These are phyloP conservation scores for Peromyscus aztecus DNA, from an alignment of 2,797 vertebrate genomes.

Conservation along the genomic window DNA sequence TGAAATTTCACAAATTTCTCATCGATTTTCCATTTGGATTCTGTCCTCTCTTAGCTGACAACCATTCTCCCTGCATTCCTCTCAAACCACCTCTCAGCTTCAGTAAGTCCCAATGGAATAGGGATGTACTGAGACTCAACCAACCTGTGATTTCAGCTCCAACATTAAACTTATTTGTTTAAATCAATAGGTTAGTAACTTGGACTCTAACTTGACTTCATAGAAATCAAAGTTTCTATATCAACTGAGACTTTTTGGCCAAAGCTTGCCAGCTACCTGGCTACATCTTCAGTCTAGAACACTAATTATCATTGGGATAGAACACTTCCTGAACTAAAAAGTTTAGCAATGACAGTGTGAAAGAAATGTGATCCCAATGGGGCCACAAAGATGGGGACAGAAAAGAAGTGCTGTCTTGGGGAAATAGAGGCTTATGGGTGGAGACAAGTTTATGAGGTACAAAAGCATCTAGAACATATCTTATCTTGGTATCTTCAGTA, in stretches of 20 bases:
- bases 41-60: neutral
- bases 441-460: neutral
- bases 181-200: neutral
- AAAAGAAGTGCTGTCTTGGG: neutral
- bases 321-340: neutral
- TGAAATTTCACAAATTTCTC: neutral
- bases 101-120: neutral
- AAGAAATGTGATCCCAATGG: neutral
- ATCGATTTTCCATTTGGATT: neutral
- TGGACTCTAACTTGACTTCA: neutral
- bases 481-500: neutral
- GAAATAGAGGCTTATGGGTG: neutral
- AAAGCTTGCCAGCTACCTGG: neutral
- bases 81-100: neutral
- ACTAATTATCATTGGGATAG: neutral
- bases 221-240: neutral
- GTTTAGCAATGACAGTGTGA: neutral
- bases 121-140: neutral
- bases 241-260: neutral
- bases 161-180: neutral
- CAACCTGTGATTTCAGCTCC: neutral
- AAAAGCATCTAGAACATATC: neutral
- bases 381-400: neutral
- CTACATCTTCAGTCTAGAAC: neutral
- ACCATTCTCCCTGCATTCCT: neutral